Evolutionary conservation across 1,140 invertebrate species (phyloP).

Genomic region (Elymnias hypermnestra): DNA sequence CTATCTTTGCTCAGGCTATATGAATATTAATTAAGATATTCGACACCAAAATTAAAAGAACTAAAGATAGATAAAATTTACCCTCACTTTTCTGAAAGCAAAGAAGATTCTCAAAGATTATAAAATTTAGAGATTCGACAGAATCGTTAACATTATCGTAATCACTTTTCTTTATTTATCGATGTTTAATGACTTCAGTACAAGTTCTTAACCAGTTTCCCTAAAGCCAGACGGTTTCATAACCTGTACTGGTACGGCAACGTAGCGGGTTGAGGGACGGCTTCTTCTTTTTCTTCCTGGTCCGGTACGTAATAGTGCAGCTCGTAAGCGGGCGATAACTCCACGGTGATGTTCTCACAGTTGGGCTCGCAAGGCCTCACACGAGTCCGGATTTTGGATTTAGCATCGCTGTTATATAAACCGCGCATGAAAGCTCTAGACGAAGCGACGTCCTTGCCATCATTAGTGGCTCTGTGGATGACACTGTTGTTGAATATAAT

Average conservation of each 20-base stretch:
- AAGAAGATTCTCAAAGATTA: too few species aligned
- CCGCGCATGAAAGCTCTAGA: slow-evolving; percentile 46
- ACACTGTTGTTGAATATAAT: slow-evolving; percentile 56
- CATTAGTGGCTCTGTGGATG: slow-evolving; percentile 27
- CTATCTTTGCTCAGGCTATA: too few species aligned
- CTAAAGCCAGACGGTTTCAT: slow-evolving; percentile 14
- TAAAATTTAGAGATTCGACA: too few species aligned
- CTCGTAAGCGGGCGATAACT: slow-evolving; percentile 58
- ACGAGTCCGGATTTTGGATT: slow-evolving; percentile 1
- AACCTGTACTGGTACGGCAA: slow-evolving; percentile 28
- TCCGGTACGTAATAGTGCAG: slow-evolving; percentile 63
- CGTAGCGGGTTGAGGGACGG: slow-evolving; percentile 26
- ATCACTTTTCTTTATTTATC: too few species aligned
- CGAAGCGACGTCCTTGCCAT: slow-evolving; percentile 37
- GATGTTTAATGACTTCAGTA: too few species aligned
- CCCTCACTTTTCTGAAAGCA: too few species aligned
- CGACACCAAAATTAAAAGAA: too few species aligned
- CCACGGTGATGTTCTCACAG: slow-evolving; percentile 48
- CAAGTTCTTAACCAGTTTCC: too few species aligned
- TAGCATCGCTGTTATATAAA: slow-evolving; percentile 16
- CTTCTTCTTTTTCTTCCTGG: slow-evolving; percentile 49
- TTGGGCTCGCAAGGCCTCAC: slow-evolving; percentile 32
- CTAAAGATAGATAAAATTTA: too few species aligned
- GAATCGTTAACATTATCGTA: too few species aligned
- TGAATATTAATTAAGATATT: too few species aligned